phyloP scores from a whole-genome alignment of 2,113 vertebrate species.

The Arizona elegans region DNA sequence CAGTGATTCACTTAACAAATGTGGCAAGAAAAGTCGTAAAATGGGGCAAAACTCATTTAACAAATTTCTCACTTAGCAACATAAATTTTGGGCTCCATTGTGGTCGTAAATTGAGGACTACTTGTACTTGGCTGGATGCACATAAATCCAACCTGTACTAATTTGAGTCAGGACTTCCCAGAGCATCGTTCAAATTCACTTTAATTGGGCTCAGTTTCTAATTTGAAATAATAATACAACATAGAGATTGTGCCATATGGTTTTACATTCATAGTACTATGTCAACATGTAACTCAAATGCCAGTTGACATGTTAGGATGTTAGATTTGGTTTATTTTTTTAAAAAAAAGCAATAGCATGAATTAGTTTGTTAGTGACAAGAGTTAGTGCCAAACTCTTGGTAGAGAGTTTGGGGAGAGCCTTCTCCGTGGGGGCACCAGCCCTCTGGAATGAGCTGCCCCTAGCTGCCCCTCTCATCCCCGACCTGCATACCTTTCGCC shows the following conservation, averaged over 20 bases:
- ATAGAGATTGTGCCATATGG: neutral
- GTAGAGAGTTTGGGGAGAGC: too few species aligned
- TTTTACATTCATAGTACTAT: neutral
- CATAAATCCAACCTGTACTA: neutral
- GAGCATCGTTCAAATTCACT: neutral
- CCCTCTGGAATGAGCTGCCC: too few species aligned
- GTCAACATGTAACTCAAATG: neutral
- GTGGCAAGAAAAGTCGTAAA: too few species aligned
- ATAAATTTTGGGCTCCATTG: too few species aligned
- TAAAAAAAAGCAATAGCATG: neutral
- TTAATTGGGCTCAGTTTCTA: neutral
- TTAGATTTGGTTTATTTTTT: neutral
- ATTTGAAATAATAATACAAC: neutral
- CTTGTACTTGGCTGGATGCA: neutral
- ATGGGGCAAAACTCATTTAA: too few species aligned
- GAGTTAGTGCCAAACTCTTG: neutral
- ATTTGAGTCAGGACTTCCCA: neutral
- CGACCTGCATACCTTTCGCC: too few species aligned
- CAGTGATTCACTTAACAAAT: too few species aligned
- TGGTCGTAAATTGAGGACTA: too few species aligned
- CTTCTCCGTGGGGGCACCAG: too few species aligned
- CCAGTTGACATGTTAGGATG: neutral
- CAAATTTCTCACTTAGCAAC: too few species aligned
- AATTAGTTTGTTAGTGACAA: neutral
- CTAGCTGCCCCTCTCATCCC: too few species aligned